Percentiles rank a stretch among this genome's conserved stretches.
phyloP scores from a whole-genome alignment of 2,113 vertebrate species.

The Bufo bufo region DNA sequence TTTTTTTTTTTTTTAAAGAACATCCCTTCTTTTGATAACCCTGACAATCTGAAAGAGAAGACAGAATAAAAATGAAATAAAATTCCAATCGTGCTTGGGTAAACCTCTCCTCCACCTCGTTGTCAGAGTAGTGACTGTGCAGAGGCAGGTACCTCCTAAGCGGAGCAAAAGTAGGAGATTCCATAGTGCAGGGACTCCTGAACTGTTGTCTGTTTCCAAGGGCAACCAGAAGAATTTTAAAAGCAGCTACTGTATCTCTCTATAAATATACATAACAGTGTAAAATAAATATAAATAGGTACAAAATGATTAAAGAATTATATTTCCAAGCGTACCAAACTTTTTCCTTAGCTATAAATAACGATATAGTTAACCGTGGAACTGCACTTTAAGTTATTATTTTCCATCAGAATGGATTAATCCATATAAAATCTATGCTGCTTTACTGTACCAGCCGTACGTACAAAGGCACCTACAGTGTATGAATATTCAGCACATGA shows the following conservation, averaged over 20 bases:
- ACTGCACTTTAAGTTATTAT: background rate
- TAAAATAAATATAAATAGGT: background rate
- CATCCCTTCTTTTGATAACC: too few relatives aligned
- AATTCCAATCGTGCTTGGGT: too few relatives aligned
- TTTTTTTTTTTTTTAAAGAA: too few relatives aligned
- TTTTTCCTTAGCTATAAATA: background rate
- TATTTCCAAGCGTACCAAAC: background rate
- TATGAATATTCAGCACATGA: constrained; percentile 37
- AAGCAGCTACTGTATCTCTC: background rate
- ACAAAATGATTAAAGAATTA: background rate
- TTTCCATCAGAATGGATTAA: background rate
- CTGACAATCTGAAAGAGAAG: too few relatives aligned
- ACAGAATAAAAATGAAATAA: too few relatives aligned
- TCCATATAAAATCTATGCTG: background rate
- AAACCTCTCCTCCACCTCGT: too few relatives aligned
- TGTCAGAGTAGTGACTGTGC: too few relatives aligned
- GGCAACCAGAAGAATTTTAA: background rate
- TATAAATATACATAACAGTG: too few relatives aligned
- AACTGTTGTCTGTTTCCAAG: background rate
- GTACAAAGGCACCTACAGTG: constrained; percentile 8
- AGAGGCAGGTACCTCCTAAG: too few relatives aligned
- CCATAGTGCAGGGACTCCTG: too few relatives aligned
- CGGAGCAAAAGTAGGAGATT: too few relatives aligned
- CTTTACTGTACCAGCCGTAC: background rate
- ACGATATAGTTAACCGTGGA: background rate